A percentile compares a stretch with the other conserved stretches of the same genome.
Evolutionary conservation across 2,888 invertebrate genomes (phyloP).

Genomic region (Andrena bucephala): DNA sequence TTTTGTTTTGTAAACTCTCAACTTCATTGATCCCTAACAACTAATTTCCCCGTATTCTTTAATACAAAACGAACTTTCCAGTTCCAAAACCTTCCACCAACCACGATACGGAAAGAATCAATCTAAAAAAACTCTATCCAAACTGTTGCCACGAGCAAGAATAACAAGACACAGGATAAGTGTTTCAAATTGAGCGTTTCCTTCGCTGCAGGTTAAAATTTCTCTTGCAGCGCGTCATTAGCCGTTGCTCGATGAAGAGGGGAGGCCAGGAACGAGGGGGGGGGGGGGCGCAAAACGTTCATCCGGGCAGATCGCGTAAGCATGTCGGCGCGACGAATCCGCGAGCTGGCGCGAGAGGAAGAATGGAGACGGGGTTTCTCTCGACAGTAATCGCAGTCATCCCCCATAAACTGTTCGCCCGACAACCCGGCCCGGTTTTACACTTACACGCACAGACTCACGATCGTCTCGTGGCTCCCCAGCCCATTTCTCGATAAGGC

Average conservation of each 20-base stretch:
- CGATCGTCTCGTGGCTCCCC: not conserved
- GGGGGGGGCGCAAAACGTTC: not conserved
- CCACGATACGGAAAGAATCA: too few species aligned
- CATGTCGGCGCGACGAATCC: slow-evolving; percentile 13
- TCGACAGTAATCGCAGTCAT: slow-evolving; percentile 42
- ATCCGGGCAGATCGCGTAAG: slow-evolving; percentile 9
- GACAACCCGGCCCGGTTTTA: slow-evolving; percentile 68
- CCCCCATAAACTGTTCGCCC: slow-evolving; percentile 53
- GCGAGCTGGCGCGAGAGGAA: not conserved
- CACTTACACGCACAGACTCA: slow-evolving; percentile 49
- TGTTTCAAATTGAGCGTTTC: not conserved
- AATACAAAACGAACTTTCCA: too few species aligned
- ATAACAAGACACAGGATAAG: not conserved
- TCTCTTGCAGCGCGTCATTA: slow-evolving; percentile 16
- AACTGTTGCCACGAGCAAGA: not conserved
- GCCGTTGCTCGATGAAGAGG: not conserved
- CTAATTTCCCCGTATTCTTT: too few species aligned
- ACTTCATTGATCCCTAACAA: too few species aligned
- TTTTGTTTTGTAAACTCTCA: too few species aligned
- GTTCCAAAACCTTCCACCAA: too few species aligned
- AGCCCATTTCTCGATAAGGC: slow-evolving; percentile 48
- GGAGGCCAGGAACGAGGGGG: not conserved
- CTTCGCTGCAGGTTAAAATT: slow-evolving; percentile 5
- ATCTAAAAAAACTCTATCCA: not conserved
- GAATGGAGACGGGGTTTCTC: slow-evolving; percentile 9